These are phyloP conservation scores for Drosophila neotestacea DNA, from an alignment of 2,888 invertebrate genomes.

Conservation along the genomic window DNA sequence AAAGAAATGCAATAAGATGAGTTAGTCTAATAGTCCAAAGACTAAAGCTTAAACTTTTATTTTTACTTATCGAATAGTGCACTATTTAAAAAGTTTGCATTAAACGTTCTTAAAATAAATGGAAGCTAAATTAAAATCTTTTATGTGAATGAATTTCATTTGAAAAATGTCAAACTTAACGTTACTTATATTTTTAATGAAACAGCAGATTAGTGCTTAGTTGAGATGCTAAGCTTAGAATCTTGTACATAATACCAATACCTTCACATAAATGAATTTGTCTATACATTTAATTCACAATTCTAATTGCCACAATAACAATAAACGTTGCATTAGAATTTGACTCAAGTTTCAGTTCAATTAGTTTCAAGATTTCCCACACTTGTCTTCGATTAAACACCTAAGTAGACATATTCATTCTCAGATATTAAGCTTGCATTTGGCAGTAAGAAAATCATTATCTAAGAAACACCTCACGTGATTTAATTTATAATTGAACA, in stretches of 20 bases:
- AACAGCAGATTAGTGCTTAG: not conserved
- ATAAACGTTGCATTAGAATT: not conserved
- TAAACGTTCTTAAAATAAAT: too few relatives aligned
- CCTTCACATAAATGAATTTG: not conserved
- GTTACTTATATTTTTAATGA: not conserved
- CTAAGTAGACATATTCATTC: not conserved
- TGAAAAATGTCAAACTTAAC: too few relatives aligned
- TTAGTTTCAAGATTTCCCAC: not conserved
- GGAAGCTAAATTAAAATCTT: too few relatives aligned
- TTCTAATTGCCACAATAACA: not conserved
- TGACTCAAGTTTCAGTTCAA: not conserved
- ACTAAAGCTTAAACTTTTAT: too few relatives aligned
- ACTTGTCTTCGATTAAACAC: not conserved
- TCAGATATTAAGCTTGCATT: not conserved
- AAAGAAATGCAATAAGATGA: too few relatives aligned
- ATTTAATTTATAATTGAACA: constrained; percentile 55
- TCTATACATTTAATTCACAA: not conserved
- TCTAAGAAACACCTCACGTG: constrained; percentile 38
- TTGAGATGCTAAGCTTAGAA: not conserved
- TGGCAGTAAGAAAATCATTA: constrained; percentile 18
- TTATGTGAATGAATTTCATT: too few relatives aligned
- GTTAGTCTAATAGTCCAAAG: too few relatives aligned
- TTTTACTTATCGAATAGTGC: too few relatives aligned
- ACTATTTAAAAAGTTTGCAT: too few relatives aligned
- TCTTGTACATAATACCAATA: not conserved